Percentiles rank a stretch among this genome's conserved stretches.
These are phyloP conservation scores for Drosophila acutilabella DNA, from an alignment of 2,888 invertebrate species.

Conservation along the genomic window DNA sequence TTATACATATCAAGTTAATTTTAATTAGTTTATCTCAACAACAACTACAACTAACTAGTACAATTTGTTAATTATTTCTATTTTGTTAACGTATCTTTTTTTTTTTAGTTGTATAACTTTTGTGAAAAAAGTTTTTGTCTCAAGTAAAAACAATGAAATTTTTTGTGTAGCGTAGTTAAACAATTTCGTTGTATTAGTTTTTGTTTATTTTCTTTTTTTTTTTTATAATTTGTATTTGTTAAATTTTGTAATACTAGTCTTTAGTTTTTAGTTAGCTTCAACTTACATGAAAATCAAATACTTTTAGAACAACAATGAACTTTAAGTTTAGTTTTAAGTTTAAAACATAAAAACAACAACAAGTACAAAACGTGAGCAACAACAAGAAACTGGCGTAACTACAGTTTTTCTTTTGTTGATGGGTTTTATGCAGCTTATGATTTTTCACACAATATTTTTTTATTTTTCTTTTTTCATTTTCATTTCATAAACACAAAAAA, in stretches of 20 bases:
- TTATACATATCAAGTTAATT: slow-evolving; percentile 19
- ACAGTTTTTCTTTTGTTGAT: slow-evolving; percentile 43
- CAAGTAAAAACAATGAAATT: not conserved
- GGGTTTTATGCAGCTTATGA: slow-evolving; percentile 63
- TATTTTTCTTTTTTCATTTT: slow-evolving; percentile 79
- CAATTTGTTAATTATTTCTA: slow-evolving; percentile 14
- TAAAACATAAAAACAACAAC: not conserved
- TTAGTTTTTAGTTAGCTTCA: slow-evolving; percentile 41
- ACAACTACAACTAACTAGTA: slow-evolving; percentile 24
- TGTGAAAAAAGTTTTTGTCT: no score
- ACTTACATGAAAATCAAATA: slow-evolving; percentile 34
- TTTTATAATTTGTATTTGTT: slow-evolving; percentile 40
- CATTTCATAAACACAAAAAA: slow-evolving; percentile 66
- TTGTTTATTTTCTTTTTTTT: not conserved
- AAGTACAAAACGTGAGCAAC: slow-evolving; percentile 4
- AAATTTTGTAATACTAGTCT: slow-evolving; percentile 23
- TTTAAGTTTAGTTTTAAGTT: slow-evolving; percentile 60
- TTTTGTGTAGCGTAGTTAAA: slow-evolving; percentile 17
- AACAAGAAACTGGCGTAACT: slow-evolving; percentile 19
- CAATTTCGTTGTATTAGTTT: slow-evolving; percentile 18
- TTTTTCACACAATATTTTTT: slow-evolving; percentile 78
- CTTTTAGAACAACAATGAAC: not conserved
- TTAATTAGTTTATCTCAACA: slow-evolving; percentile 6
- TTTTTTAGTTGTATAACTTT: not conserved
- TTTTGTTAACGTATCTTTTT: slow-evolving; percentile 7